Evolutionary conservation across 2,888 invertebrate species (phyloP), one percentile per base, ranked within the genome.

Genomic region (Andricus curvator): DNA sequence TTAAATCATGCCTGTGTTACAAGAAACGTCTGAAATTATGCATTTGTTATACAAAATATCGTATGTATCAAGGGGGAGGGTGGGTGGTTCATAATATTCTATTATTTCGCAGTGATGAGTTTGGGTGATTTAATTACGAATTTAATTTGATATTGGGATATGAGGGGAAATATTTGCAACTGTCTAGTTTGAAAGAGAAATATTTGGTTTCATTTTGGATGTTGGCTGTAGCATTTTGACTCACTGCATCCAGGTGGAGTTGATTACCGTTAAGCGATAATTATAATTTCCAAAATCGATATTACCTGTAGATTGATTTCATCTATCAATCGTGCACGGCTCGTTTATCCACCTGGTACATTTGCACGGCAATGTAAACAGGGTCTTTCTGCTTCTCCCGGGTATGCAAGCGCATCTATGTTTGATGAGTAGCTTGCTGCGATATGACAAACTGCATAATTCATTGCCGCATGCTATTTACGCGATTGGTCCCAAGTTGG

Each of bases 401-500:
- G 78, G 82, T 77, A 83, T 80, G 82, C 76, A 84, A 79, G 82
- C 80, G 80, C 83, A 79, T 85, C 77, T 84, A 85, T 81, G 83
- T 86, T 87, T 85, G 84, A 87, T 87, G 84, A 87, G 86, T 86
- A 84, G 84, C 81, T 85, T 82, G 81, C 86, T 80, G 74, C 80
- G 83, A 85, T 85, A 83, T 76, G 86, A 85, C 86, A 86, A 85
- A 82, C 84, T 87, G 87, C 86, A 87, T 87, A 85, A 87, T 87
- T 87, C 86, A 87, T 85, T 70, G 78, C 78, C 80, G 80, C 77
- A 79, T 80, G 82, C 81, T 74, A 74, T 74, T 74, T 74, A 74
- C 74, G 74, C 74, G 74, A 74, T 74, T 74, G 74, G 56, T 74
- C 74, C 74, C 74, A 74, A 56, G 56, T 74, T 60, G 56, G 74